A percentile compares a stretch with the other conserved stretches of the same genome.
phyloP scores from a whole-genome alignment of 2,113 vertebrate genomes.

The Rissa tridactyla region DNA sequence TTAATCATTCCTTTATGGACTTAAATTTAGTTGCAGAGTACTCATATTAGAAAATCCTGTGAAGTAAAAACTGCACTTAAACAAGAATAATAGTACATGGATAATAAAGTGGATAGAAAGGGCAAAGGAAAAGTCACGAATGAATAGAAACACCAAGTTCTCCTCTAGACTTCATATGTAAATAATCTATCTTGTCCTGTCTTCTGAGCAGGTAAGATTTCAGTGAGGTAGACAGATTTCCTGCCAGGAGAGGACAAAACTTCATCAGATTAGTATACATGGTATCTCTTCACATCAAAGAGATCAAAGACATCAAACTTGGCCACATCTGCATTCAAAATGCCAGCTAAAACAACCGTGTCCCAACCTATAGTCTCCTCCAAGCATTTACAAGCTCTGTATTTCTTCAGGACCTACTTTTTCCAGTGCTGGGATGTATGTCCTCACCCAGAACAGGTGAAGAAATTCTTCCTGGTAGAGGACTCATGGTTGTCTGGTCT shows the following conservation, averaged over 20 bases:
- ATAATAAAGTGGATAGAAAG: background rate
- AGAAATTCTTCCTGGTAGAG: background rate
- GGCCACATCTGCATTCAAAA: background rate
- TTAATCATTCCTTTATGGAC: background rate
- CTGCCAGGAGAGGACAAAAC: background rate
- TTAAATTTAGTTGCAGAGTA: background rate
- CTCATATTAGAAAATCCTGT: background rate
- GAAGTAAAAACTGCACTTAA: background rate
- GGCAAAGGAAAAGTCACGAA: background rate
- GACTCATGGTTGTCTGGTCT: fast-evolving
- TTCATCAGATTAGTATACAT: background rate
- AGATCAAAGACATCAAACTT: background rate
- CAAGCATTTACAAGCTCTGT: background rate
- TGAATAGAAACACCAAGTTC: background rate
- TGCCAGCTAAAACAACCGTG: background rate
- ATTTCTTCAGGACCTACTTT: background rate
- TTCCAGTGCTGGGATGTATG: background rate
- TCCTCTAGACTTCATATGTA: background rate
- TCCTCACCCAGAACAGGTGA: background rate
- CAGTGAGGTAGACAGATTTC: background rate
- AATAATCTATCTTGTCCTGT: background rate
- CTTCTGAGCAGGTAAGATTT: background rate
- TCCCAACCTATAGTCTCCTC: background rate
- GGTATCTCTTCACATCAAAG: background rate
- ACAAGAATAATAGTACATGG: background rate